Conservation (phyloP, 2,113 vertebrate species). For the Seriola dumerili region DNA sequence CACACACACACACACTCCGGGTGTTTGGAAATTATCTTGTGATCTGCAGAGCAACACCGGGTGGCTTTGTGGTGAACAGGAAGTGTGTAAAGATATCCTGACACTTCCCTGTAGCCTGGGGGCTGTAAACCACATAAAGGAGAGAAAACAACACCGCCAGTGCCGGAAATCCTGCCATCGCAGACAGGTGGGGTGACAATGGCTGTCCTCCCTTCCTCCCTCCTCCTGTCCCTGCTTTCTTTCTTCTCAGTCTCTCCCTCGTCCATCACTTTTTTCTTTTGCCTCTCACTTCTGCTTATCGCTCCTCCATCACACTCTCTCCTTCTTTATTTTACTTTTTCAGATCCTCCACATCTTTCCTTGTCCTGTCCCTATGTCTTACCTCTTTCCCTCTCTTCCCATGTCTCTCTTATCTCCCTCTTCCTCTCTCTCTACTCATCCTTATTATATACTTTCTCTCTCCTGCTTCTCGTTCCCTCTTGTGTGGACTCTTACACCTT, state of each 20-base stretch:
- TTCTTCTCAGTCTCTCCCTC: slow-evolving; percentile 19
- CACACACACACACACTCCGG: slow-evolving; percentile 9
- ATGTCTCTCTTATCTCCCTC: not conserved
- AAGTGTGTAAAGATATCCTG: slow-evolving; percentile 64
- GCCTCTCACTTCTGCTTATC: slow-evolving; percentile 13
- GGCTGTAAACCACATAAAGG: slow-evolving; percentile 68
- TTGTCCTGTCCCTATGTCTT: not conserved
- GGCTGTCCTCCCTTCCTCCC: slow-evolving; percentile 19
- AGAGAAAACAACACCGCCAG: slow-evolving; percentile 59
- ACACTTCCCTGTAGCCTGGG: slow-evolving; percentile 55
- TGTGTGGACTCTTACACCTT: no score
- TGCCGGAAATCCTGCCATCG: slow-evolving; percentile 66
- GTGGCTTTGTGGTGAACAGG: slow-evolving; percentile 69
- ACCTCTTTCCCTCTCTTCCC: no score
- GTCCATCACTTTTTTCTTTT: slow-evolving; percentile 19
- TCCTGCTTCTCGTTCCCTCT: no score
- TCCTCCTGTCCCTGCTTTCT: not conserved
- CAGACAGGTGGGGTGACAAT: slow-evolving; percentile 67
- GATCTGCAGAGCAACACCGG: slow-evolving; percentile 50
- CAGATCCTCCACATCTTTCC: not conserved
- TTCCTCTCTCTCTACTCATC: not conserved
- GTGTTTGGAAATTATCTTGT: slow-evolving; percentile 48
- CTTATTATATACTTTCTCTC: no score
- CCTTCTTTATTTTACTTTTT: not conserved
- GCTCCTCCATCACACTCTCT: slow-evolving; percentile 29